Evolutionary conservation across 2,888 invertebrate species (phyloP).

Genomic region (Tiliacea aurago): DNA sequence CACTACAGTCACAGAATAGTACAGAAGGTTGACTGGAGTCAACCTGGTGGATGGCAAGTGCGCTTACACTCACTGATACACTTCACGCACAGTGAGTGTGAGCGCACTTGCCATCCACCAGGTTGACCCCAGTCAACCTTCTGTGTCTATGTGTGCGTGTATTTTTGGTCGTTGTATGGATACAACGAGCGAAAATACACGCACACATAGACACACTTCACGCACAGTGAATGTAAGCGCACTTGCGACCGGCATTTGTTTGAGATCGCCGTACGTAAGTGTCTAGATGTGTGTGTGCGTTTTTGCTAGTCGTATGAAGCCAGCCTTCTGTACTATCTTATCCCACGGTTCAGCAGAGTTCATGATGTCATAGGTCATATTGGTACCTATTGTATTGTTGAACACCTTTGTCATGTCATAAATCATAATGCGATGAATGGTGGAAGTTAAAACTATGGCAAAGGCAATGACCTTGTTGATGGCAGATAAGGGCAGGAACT

Average conservation of each 20-base stretch:
- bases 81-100: too few species aligned
- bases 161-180: too few species aligned
- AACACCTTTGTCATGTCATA: constrained; percentile 74
- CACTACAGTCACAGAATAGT: constrained; percentile 28
- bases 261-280: background rate
- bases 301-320: background rate
- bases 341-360: constrained; percentile 66
- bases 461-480: constrained; percentile 79
- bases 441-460: constrained; percentile 72
- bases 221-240: background rate
- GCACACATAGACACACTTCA: background rate
- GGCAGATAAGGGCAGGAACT: constrained; percentile 68
- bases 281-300: too few species aligned
- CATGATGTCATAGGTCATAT: constrained; percentile 85
- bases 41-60: too few species aligned
- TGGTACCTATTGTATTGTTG: constrained; percentile 77
- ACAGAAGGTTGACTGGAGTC: constrained; percentile 21
- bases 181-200: background rate
- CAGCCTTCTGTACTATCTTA: constrained; percentile 7
- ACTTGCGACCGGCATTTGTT: constrained; percentile 17
- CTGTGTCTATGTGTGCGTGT: too few species aligned
- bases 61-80: too few species aligned
- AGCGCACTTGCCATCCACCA: too few species aligned
- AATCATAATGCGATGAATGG: constrained; percentile 75
- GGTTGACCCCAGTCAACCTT: too few species aligned